A percentile compares a stretch with the other conserved stretches of the same genome.
Conservation (phyloP, 2,888 invertebrate genomes). For the Drosophila austrosaltans region DNA sequence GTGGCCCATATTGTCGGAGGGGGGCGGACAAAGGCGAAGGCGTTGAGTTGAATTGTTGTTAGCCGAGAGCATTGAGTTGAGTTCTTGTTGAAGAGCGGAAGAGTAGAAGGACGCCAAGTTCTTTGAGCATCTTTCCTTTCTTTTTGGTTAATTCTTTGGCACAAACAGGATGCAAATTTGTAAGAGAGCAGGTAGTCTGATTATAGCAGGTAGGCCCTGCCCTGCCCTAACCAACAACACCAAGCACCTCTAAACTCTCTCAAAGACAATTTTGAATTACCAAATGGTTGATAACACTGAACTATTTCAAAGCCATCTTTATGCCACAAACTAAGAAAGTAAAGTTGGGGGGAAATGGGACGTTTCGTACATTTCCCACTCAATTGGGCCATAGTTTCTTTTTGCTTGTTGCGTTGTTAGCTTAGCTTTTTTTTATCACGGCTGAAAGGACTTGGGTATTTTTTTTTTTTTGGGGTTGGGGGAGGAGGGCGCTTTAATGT, state of each 20-base stretch:
- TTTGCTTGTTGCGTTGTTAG: too few species aligned
- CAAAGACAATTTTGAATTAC: too few species aligned
- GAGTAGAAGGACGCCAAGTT: conserved; percentile 71
- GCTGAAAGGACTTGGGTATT: not conserved
- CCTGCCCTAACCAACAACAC: conserved; percentile 39
- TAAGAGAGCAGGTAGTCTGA: conserved; percentile 50
- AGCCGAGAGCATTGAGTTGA: conserved; percentile 15
- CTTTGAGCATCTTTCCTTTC: conserved; percentile 29
- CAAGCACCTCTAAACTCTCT: not conserved
- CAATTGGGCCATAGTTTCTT: too few species aligned
- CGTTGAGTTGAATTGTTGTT: conserved; percentile 12
- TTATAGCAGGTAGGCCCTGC: conserved; percentile 26
- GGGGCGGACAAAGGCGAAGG: not conserved
- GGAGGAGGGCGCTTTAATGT: not conserved
- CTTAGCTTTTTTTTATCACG: not conserved
- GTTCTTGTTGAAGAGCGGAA: conserved; percentile 57
- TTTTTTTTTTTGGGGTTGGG: not conserved
- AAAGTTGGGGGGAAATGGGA: too few species aligned
- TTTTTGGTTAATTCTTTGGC: not conserved
- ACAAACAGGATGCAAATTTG: conserved; percentile 68
- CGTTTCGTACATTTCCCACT: not conserved
- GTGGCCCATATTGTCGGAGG: conserved; percentile 35
- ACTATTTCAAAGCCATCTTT: too few species aligned
- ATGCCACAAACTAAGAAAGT: too few species aligned
- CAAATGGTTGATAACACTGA: too few species aligned